Evolutionary conservation across 2,113 vertebrate species (phyloP).

Genomic region (Pterocles orientalis): DNA sequence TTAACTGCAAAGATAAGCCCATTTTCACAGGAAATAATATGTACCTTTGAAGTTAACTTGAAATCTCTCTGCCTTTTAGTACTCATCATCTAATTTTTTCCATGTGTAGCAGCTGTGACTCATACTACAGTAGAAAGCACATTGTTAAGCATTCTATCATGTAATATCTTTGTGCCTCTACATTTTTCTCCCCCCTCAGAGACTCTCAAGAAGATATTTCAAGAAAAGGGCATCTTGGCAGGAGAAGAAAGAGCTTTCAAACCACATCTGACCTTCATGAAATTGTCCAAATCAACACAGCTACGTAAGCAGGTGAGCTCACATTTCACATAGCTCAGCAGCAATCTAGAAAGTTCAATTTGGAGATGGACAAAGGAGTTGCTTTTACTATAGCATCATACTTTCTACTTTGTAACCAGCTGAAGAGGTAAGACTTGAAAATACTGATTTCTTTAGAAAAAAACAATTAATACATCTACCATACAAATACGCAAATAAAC

Average conservation of each 20-base stretch:
- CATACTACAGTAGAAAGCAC: background rate
- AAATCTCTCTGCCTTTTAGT: background rate
- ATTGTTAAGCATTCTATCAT: background rate
- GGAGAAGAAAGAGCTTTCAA: conserved; percentile 83
- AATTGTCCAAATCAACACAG: conserved; percentile 86
- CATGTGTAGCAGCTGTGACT: background rate
- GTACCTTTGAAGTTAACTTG: background rate
- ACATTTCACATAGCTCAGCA: background rate
- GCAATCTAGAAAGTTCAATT: background rate
- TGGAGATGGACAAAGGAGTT: background rate
- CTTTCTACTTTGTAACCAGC: background rate
- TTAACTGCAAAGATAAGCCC: background rate
- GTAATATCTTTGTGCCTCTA: background rate
- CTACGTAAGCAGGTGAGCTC: conserved; percentile 83
- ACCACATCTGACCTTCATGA: conserved; percentile 97
- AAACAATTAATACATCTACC: background rate
- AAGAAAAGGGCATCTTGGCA: conserved; percentile 83
- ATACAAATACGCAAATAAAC: background rate
- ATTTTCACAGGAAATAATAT: background rate
- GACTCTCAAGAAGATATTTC: conserved; percentile 81
- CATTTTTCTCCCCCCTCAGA: conserved; percentile 72
- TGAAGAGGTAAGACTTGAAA: conserved; percentile 9
- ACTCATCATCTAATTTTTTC: conserved; percentile 55
- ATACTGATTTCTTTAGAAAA: background rate
- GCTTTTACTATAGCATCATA: background rate